Evolutionary conservation across 2,888 invertebrate genomes (phyloP).

Genomic region (Brachyptera putata): DNA sequence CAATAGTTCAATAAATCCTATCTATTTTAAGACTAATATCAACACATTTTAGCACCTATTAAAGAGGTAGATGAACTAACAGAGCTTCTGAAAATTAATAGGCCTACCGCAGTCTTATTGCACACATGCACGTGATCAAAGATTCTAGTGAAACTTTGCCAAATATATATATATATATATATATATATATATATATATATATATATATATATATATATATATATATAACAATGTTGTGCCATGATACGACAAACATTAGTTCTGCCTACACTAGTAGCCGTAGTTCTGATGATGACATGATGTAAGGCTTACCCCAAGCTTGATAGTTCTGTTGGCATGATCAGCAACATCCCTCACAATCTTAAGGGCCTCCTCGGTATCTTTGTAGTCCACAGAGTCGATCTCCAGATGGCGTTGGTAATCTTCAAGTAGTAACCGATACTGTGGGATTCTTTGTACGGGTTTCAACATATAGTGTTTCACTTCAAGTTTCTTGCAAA

Average conservation of each 20-base stretch:
- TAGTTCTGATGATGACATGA: too few relatives aligned
- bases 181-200: too few relatives aligned
- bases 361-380: slow-evolving; percentile 52
- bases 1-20: too few relatives aligned
- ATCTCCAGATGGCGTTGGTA: slow-evolving; percentile 53
- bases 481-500: slow-evolving; percentile 48
- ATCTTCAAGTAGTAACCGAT: slow-evolving; percentile 56
- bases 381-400: slow-evolving; percentile 52
- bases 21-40: too few relatives aligned
- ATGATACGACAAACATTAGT: not conserved
- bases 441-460: slow-evolving; percentile 63
- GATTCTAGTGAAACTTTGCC: too few relatives aligned
- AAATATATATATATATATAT: not conserved
- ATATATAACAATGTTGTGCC: too few relatives aligned
- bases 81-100: too few relatives aligned
- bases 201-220: slow-evolving; percentile 6
- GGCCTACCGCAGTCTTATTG: too few relatives aligned
- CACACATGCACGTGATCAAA: too few relatives aligned
- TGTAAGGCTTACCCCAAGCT: slow-evolving; percentile 52
- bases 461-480: slow-evolving; percentile 64
- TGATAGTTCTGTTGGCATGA: slow-evolving; percentile 54
- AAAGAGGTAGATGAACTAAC: too few relatives aligned
- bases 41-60: too few relatives aligned
- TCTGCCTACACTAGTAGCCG: too few relatives aligned
- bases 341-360: slow-evolving; percentile 55